Evolutionary conservation across 2,888 invertebrate species (phyloP), one percentile per base, ranked within the genome.

Genomic region (Entomobrya multifasciata): DNA sequence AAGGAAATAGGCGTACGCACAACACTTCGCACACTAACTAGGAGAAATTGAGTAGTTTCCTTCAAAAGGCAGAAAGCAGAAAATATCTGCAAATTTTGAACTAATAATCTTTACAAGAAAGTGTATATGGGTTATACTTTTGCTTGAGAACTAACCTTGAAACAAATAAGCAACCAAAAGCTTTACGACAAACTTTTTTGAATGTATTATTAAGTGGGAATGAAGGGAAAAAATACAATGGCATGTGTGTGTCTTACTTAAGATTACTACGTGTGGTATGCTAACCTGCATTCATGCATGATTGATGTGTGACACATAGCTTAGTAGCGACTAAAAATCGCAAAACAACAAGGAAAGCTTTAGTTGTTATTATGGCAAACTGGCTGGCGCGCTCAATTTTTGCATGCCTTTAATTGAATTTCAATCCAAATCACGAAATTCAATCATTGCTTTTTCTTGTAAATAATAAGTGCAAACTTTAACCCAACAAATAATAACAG

Each of bases 321-420:
- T n/a, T n/a, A n/a, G n/a, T n/a, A n/a, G n/a, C n/a, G n/a, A n/a
- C n/a, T n/a, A n/a, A n/a, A n/a, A n/a, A n/a, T n/a, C n/a, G n/a
- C n/a, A n/a, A n/a, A n/a, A n/a, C n/a, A 47, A 47, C 15, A 13
- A 47, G 5, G 47, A 47, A 13, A 47, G 47, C 15, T 47, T 10
- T 15, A 47, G 15, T 15, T 47, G 47, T 47, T 47, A 13, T 47
- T 47, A n/a, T 47, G 13, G 47, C 11, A 44, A 10, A 47, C 15
- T 13, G 15, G 47, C 15, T 10, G 47, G 47, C 47, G 47, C 15
- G n/a, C 47, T 15, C n/a, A n/a, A n/a, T 36, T 52, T 17, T 52
- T 52, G 52, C 65, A 67, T 44, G 65, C 22, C 65, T 67, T 67
- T 49, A 70, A 70, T 70, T 49, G 70, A 47, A 47, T 22, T 70